A percentile compares a stretch with the other conserved stretches of the same genome.
Conservation (phyloP, 2,797 vertebrate genomes). For the Hoplostethus atlanticus region DNA sequence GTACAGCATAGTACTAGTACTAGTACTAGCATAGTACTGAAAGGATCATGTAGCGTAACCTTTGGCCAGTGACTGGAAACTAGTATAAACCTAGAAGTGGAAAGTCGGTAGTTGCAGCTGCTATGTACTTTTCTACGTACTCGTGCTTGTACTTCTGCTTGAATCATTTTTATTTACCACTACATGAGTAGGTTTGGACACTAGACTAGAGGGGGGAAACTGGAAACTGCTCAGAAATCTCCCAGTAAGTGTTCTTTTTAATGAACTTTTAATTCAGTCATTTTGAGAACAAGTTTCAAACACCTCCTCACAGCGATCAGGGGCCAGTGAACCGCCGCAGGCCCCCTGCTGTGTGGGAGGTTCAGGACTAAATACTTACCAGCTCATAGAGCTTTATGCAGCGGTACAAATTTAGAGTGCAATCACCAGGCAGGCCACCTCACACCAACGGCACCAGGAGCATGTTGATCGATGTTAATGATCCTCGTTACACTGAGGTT, state of each 20-base stretch:
- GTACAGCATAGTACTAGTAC: constrained; percentile 5
- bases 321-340: constrained; percentile 3
- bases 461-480: constrained; percentile 59
- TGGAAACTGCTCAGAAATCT: too few species aligned
- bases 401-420: constrained; percentile 47
- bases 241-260: not conserved
- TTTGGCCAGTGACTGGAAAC: not conserved
- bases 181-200: not conserved
- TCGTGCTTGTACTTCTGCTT: constrained; percentile 10
- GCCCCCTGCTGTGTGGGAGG: constrained; percentile 44
- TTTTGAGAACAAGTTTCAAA: constrained; percentile 28
- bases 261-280: constrained; percentile 43
- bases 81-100: constrained; percentile 1
- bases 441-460: constrained; percentile 27
- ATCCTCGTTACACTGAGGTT: constrained; percentile 44
- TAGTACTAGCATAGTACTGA: not conserved
- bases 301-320: constrained; percentile 27
- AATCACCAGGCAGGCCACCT: constrained; percentile 32
- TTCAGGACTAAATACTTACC: constrained; percentile 14
- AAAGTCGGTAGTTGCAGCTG: constrained; percentile 19
- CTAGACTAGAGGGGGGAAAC: too few species aligned
- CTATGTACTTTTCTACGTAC: not conserved
- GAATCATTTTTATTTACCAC: constrained; percentile 20
- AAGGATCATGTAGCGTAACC: constrained; percentile 34
- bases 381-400: constrained; percentile 15